Evolutionary conservation across 1,140 invertebrate genomes (phyloP), one percentile per base, ranked within the genome.

Genomic region (Saccostrea echinata): DNA sequence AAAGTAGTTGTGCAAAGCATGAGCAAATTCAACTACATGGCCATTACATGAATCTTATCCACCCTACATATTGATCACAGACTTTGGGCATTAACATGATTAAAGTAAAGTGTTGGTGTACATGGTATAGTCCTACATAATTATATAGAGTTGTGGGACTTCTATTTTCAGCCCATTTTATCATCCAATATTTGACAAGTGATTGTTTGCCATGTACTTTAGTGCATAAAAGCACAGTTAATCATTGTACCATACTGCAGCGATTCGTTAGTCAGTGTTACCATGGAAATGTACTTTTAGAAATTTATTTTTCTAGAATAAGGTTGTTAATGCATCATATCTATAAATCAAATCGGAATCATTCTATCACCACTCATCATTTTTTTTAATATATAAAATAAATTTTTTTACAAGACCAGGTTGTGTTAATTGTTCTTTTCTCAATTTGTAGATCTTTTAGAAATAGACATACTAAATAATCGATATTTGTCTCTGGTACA

Each of bases 381-480:
- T 76, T 76, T 71, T 76, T 76, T 30, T 33, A 76, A 30, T 76
- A 76, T 30, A 76, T 33, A 76, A 76, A 76, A 76, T 76, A 76
- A 76, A 16, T 30, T 33, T n/a, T 76, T 30, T 61, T 61, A 61
- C 55, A 61, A 61, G 55, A 61, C n/a, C n/a, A 9, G 9, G 43
- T 43, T 43, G 43, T 43, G 43, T 43, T 43, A 43, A 43, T 43
- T 43, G 6, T 43, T 43, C 2, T n/a, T n/a, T n/a, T n/a, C n/a
- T n/a, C n/a, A n/a, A n/a, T n/a, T n/a, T n/a, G n/a, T n/a, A n/a
- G n/a, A n/a, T n/a, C n/a, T n/a, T n/a, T n/a, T n/a, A n/a, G n/a
- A n/a, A n/a, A n/a, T n/a, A n/a, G n/a, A n/a, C n/a, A n/a, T n/a
- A n/a, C n/a, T n/a, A n/a, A n/a, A n/a, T n/a, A n/a, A n/a, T n/a